Evolutionary conservation across 2,888 invertebrate species (phyloP), one percentile per base, ranked within the genome.

Genomic region (Lampropteryx suffumata): DNA sequence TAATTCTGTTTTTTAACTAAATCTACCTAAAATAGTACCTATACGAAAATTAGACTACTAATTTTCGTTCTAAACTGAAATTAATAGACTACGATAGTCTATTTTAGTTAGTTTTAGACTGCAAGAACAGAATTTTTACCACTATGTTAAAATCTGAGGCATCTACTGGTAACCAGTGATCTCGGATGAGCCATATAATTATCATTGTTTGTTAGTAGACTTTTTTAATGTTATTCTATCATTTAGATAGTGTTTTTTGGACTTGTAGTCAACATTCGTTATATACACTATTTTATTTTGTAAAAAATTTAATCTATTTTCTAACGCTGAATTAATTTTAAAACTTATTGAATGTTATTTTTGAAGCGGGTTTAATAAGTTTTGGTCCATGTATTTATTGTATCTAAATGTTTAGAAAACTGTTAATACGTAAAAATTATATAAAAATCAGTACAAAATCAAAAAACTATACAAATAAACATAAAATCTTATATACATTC

Each of bases 151-250:
- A 43, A 50, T 29, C 34, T 49, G 53, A 52, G 65, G 62, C 52
- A 57, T 60, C 40, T 54, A 61, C 17, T 56, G 59, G 59, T 59
- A 42, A 39, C 50, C 53, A 57, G 67, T 71, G 70, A 74, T 75
- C 70, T 71, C 67, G 61, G 46, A 55, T 64, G 51, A 69, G 74
- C 72, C 73, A 71, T 68, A 67, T 65, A 29, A 28, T 24, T 57
- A 59, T 62, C 33, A 61, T 56, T 59, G 58, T 65, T 55, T 51
- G 49, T 69, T 66, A 59, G 64, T 62, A 54, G 63, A 61, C 74
- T 71, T 78, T 73, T 71, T 76, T 76, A 72, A 73, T 77, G 37
- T 78, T 77, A 78, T 79, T 69, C 32, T 52, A 45, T 57, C 43
- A 51, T 60, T 51, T 67, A 65, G 60, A 57, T 59, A 50, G 57